Conservation (phyloP, 2,888 invertebrate species). For the Lomographa bimaculata region DNA sequence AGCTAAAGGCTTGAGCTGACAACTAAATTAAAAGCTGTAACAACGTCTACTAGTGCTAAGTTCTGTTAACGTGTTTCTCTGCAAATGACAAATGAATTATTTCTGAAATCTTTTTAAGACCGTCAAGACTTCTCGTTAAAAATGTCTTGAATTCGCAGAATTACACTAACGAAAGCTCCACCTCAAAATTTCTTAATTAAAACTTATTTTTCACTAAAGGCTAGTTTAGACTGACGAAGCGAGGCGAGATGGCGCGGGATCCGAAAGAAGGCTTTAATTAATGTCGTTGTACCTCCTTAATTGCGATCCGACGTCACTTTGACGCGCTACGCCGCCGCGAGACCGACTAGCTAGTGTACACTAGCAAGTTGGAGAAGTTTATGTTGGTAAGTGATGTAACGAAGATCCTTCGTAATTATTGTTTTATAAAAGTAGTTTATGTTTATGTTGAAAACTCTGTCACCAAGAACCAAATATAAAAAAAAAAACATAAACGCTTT, state of each 20-base stretch:
- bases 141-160: constrained; percentile 17
- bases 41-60: too few relatives aligned
- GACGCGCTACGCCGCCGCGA: constrained; percentile 37
- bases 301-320: constrained; percentile 68
- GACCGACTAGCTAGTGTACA: not conserved
- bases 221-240: constrained; percentile 61
- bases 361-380: not conserved
- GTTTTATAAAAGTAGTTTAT: too few relatives aligned
- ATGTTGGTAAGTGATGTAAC: too few relatives aligned
- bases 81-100: too few relatives aligned
- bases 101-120: too few relatives aligned
- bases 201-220: constrained; percentile 62
- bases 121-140: constrained; percentile 32
- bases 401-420: too few relatives aligned
- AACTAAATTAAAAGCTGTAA: too few relatives aligned
- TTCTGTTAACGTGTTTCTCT: too few relatives aligned
- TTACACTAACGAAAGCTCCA: constrained; percentile 19
- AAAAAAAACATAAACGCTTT: too few relatives aligned
- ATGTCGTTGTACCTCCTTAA: constrained; percentile 73
- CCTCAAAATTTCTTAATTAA: constrained; percentile 69
- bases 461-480: too few relatives aligned
- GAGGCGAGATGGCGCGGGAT: constrained; percentile 30
- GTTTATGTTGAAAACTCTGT: too few relatives aligned
- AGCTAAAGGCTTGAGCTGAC: too few relatives aligned
- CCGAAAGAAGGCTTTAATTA: constrained; percentile 70